A percentile compares a stretch with the other conserved stretches of the same genome.
These are phyloP conservation scores for Melanotaenia trifasciata DNA, from an alignment of 2,797 vertebrate genomes.

Conservation along the genomic window DNA sequence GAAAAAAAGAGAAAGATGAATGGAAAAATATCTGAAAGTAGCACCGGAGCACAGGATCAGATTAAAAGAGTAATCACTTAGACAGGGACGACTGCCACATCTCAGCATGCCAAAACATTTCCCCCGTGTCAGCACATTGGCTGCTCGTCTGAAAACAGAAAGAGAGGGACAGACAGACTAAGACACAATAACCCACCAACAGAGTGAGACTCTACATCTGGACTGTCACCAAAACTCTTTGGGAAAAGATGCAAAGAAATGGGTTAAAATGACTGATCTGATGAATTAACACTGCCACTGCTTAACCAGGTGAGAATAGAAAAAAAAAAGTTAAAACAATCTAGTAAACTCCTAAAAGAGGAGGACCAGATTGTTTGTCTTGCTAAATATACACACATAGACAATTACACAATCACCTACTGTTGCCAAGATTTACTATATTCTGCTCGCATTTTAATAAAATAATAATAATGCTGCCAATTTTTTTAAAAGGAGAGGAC, in stretches of 20 bases:
- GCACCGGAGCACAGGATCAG: slow-evolving; percentile 58
- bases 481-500: slow-evolving; percentile 15
- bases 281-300: background rate
- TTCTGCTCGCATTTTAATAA: too few relatives aligned
- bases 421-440: too few relatives aligned
- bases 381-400: background rate
- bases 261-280: slow-evolving; percentile 2
- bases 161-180: slow-evolving; percentile 42
- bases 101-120: slow-evolving; percentile 59
- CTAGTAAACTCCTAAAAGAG: background rate
- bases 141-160: slow-evolving; percentile 66
- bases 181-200: slow-evolving; percentile 34
- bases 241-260: slow-evolving; percentile 20
- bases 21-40: slow-evolving; percentile 47
- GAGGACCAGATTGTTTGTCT: background rate
- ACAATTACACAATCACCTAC: background rate
- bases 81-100: slow-evolving; percentile 61
- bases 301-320: too few relatives aligned
- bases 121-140: slow-evolving; percentile 72
- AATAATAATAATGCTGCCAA: slow-evolving; percentile 10
- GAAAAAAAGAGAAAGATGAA: slow-evolving; percentile 29
- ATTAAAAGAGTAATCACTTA: slow-evolving; percentile 77
- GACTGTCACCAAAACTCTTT: slow-evolving; percentile 20
- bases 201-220: slow-evolving; percentile 35
- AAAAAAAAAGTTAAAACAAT: slow-evolving; percentile 10